phyloP scores from a whole-genome alignment of 2,888 invertebrate species.

The Myopa tessellatipennis region DNA sequence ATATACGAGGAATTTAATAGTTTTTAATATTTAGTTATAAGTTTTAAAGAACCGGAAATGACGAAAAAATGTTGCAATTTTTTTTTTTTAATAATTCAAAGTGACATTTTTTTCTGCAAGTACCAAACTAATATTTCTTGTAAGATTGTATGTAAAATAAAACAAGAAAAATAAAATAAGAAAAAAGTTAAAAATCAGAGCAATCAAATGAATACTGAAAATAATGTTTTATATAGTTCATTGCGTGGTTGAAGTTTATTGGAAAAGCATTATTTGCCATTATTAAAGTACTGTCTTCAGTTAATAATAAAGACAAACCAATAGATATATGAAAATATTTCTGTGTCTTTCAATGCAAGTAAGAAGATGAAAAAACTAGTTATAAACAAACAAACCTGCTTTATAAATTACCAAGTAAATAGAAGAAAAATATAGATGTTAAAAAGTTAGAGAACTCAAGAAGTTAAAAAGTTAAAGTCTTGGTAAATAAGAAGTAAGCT shows the following conservation, averaged over 20 bases:
- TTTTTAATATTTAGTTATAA: slow-evolving; percentile 42
- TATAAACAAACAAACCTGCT: no score
- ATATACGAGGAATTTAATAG: slow-evolving; percentile 49
- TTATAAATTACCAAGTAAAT: no score
- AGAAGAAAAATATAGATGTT: no score
- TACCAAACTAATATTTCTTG: no score
- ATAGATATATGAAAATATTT: background rate
- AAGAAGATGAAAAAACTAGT: background rate
- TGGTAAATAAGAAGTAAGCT: background rate
- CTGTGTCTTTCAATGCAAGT: background rate
- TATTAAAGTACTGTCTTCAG: background rate
- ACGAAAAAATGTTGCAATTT: background rate
- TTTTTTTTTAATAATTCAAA: no score
- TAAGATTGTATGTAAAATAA: no score
- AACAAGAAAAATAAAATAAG: no score
- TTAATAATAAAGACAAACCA: background rate
- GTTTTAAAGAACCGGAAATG: slow-evolving; percentile 23
- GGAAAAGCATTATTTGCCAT: background rate
- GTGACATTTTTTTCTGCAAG: no score
- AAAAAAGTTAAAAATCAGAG: background rate
- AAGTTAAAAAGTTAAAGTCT: no score
- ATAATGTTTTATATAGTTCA: background rate
- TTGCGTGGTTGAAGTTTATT: background rate
- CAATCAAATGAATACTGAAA: background rate
- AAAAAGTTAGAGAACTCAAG: no score